Conservation (phyloP, 2,113 vertebrate species). For the Vireo altiloquus region DNA sequence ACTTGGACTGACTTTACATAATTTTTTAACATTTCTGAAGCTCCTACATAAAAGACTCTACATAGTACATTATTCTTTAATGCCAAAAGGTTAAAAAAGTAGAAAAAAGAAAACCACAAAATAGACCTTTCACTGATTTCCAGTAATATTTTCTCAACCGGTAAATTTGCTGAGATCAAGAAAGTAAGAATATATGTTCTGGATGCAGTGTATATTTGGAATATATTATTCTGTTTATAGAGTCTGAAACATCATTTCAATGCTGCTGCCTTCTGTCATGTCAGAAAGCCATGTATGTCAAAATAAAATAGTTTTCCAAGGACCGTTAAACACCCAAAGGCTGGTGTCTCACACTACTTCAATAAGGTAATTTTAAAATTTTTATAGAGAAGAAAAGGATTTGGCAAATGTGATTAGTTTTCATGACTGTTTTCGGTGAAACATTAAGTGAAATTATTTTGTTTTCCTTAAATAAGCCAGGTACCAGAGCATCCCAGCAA, state of each 20-base stretch:
- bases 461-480: background rate
- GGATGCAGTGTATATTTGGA: background rate
- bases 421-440: background rate
- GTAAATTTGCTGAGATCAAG: background rate
- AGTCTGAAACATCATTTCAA: background rate
- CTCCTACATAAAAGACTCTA: background rate
- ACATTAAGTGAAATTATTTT: background rate
- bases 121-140: background rate
- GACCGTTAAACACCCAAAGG: background rate
- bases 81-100: background rate
- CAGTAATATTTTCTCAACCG: background rate
- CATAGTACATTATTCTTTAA: background rate
- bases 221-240: background rate
- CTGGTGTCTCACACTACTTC: background rate
- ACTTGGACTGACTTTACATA: constrained; percentile 18
- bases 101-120: background rate
- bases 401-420: background rate
- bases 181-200: background rate
- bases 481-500: background rate
- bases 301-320: background rate
- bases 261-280: background rate
- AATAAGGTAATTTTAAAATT: background rate
- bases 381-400: background rate
- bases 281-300: background rate
- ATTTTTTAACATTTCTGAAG: constrained; percentile 48